Evolutionary conservation across 2,113 vertebrate genomes (phyloP).

Genomic region (Empidonax alnorum): DNA sequence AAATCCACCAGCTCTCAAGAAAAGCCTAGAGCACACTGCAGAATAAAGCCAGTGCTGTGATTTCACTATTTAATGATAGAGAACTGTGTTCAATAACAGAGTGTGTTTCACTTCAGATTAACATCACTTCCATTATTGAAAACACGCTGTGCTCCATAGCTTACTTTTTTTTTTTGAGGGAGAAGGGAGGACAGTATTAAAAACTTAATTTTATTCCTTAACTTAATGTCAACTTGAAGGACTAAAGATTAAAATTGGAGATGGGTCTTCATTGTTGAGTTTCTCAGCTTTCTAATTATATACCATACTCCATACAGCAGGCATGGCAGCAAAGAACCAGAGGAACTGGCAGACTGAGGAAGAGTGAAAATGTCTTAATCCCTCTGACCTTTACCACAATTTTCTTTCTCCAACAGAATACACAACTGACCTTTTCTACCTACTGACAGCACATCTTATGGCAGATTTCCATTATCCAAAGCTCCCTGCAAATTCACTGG

Average conservation of each 20-base stretch:
- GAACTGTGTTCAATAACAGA: neutral
- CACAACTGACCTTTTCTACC: slow-evolving; percentile 53
- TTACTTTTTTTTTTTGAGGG: slow-evolving; percentile 8
- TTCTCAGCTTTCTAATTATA: slow-evolving; percentile 71
- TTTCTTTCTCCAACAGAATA: slow-evolving; percentile 50
- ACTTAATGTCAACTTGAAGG: slow-evolving; percentile 57
- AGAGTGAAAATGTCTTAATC: slow-evolving; percentile 55
- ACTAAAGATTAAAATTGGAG: slow-evolving; percentile 60
- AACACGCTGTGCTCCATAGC: neutral
- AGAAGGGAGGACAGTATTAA: neutral
- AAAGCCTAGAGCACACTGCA: neutral
- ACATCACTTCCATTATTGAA: slow-evolving; percentile 29
- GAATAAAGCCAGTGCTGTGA: neutral
- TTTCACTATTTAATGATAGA: neutral
- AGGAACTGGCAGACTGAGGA: slow-evolving; percentile 22
- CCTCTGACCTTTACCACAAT: slow-evolving; percentile 57
- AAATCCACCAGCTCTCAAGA: neutral
- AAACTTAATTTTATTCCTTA: slow-evolving; percentile 2
- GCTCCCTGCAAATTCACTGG: neutral
- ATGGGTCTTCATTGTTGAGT: slow-evolving; percentile 27
- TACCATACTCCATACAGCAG: slow-evolving; percentile 52
- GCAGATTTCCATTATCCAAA: slow-evolving; percentile 20
- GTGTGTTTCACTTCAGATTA: slow-evolving; percentile 30
- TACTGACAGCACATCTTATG: neutral
- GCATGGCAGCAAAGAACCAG: slow-evolving; percentile 26